Evolutionary conservation across 2,888 invertebrate genomes (phyloP), one percentile per base, ranked within the genome.

Genomic region (Neoitamus cyanurus): DNA sequence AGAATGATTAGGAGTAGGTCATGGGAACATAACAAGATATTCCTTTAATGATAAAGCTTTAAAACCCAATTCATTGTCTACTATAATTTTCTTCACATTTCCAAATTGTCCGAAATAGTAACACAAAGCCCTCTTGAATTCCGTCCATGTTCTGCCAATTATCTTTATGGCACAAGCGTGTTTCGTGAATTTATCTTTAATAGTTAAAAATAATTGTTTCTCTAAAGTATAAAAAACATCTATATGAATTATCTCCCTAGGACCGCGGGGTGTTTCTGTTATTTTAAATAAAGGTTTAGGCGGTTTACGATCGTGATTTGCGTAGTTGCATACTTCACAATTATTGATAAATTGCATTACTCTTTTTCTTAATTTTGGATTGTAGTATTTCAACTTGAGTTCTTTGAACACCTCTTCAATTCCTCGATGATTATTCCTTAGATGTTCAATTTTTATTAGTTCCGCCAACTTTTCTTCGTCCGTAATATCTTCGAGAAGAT

Each of bases 211-310:
- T n/a, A n/a, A n/a, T n/a, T n/a, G n/a, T n/a, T n/a, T n/a, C n/a
- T n/a, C n/a, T n/a, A n/a, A 85, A 11, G 15, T 75, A 37, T 84
- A 84, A 31, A 84, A 85, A 11, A 85, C 84, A 13, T 85, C 85
- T 36, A 84, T 11, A 37, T 85, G 84, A 30, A 85, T 37, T 4
- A 84, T 70, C 84, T 84, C 28, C 1, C 25, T 28, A 4, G 84
- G 80, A 46, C 37, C 78, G 1, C 11, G 2, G 1, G 83, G 75
- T 0, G 83, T 84, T 83, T 83, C 83, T 4, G 83, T 83, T 1
- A 83, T 4, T 46, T 82, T 73, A 30, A 75, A 73, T 68, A 48
- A 48, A 6, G 48, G 48, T 48, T 48, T 48, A 4, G 48, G 48
- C 11, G 48, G 48, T 9, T 48, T 48, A 13, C 48, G 48, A 48